Evolutionary conservation across 2,888 invertebrate genomes (phyloP), one percentile per base, ranked within the genome.

Genomic region (Bellardia pandia): DNA sequence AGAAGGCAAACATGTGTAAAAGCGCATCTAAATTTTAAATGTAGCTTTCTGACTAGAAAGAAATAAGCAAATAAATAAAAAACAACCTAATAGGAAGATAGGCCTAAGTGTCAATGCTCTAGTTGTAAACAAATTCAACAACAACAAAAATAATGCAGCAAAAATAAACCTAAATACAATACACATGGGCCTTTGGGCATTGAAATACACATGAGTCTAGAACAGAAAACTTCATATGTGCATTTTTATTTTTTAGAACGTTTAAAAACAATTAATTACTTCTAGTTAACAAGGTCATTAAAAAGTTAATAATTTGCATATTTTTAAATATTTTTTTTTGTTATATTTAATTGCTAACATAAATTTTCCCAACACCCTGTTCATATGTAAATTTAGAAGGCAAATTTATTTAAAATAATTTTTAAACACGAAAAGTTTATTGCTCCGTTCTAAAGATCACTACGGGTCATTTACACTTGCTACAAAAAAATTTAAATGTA

Each of bases 61-160:
- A 79, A 79, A 75, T 51, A 68, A 42, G 60, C 68, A 69, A 81
- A 68, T 58, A 82, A 68, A 60, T 14, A 40, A 74, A 40, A 40
- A 14, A 11, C 9, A 42, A n/a, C 14, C 45, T 33, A 62, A 30
- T 56, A 51, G 45, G 45, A 84, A 58, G 74, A 60, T 40, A 74
- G 37, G 48, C 62, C 78, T 68, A 86, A 87, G 80, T 85, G 87
- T 87, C 87, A 87, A 81, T 87, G 87, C 87, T 87, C 87, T 77
- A 87, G 16, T 85, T 87, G 85, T 56, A 56, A 74, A 74, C 72
- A 80, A 74, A 42, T 64, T 30, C 30, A 66, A 14, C 37, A 40
- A 16, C 51, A 75, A n/a, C 23, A 78, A 51, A 1, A n/a, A 53
- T 2, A 71, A 8, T 4, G 23, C 40, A 14, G 30, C 16, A 23